These are phyloP conservation scores for Aleiodes leptofemur DNA, from an alignment of 2,888 invertebrate genomes.

Conservation along the genomic window DNA sequence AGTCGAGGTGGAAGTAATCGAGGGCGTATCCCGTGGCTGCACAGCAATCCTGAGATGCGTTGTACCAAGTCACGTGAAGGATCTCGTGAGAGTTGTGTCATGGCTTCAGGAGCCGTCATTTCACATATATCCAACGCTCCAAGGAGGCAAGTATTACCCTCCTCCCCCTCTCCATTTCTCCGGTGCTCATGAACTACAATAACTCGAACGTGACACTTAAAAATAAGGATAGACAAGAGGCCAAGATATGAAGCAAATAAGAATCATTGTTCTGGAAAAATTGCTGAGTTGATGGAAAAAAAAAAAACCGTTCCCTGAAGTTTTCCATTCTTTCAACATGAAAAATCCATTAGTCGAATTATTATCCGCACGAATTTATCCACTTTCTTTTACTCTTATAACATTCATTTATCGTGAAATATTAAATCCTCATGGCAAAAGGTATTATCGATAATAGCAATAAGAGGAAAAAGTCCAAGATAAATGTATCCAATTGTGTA, in stretches of 20 bases:
- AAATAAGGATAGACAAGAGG: slow-evolving; percentile 31
- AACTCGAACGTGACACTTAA: slow-evolving; percentile 17
- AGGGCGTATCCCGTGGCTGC: slow-evolving; percentile 82
- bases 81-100: slow-evolving; percentile 84
- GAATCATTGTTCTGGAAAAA: slow-evolving; percentile 40
- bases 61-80: slow-evolving; percentile 84
- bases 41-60: slow-evolving; percentile 84
- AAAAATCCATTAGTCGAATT: slow-evolving; percentile 25
- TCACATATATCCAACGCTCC: slow-evolving; percentile 84
- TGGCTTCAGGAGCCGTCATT: slow-evolving; percentile 86
- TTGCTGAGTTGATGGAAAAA: not conserved
- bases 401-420: too few species aligned
- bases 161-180: not conserved
- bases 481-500: too few species aligned
- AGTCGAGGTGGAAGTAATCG: slow-evolving; percentile 83
- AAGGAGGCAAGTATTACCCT: slow-evolving; percentile 80
- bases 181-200: slow-evolving; percentile 13
- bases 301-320: not conserved
- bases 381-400: not conserved
- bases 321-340: slow-evolving; percentile 6
- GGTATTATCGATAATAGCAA: too few species aligned
- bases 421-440: too few species aligned
- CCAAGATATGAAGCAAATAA: slow-evolving; percentile 6
- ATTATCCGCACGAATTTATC: slow-evolving; percentile 11
- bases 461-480: too few species aligned